phyloP scores from a whole-genome alignment of 2,113 vertebrate species.

The Malaclemys terrapin region DNA sequence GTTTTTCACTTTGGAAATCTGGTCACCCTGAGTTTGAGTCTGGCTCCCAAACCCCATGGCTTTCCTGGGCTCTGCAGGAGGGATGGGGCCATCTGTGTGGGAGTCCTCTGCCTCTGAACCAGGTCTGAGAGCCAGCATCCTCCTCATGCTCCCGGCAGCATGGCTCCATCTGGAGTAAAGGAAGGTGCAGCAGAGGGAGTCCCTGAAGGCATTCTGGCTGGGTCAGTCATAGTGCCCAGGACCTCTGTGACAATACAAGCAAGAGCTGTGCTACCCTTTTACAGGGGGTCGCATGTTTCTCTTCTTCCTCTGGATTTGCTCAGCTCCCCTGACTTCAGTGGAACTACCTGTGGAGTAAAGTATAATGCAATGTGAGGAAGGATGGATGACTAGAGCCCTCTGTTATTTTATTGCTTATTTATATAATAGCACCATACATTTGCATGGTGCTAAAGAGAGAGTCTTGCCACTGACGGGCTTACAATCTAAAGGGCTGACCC shows the following conservation, averaged over 20 bases:
- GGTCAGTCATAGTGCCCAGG: background rate
- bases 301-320: background rate
- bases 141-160: background rate
- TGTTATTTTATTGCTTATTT: background rate
- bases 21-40: background rate
- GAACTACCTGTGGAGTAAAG: background rate
- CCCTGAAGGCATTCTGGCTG: background rate
- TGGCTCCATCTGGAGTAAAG: too few species aligned
- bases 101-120: background rate
- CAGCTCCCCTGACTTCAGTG: background rate
- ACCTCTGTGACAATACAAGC: background rate
- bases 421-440: background rate
- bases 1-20: background rate
- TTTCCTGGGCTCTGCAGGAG: background rate
- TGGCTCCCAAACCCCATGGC: background rate
- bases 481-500: background rate
- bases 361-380: background rate
- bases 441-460: background rate
- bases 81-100: too few species aligned
- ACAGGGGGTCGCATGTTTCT: background rate
- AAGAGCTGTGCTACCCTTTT: background rate
- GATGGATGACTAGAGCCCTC: background rate
- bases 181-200: too few species aligned
- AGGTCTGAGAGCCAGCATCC: background rate
- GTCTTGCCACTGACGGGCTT: background rate